These are phyloP conservation scores for Homarus gammarus DNA, from an alignment of 2,888 invertebrate genomes.

Conservation along the genomic window DNA sequence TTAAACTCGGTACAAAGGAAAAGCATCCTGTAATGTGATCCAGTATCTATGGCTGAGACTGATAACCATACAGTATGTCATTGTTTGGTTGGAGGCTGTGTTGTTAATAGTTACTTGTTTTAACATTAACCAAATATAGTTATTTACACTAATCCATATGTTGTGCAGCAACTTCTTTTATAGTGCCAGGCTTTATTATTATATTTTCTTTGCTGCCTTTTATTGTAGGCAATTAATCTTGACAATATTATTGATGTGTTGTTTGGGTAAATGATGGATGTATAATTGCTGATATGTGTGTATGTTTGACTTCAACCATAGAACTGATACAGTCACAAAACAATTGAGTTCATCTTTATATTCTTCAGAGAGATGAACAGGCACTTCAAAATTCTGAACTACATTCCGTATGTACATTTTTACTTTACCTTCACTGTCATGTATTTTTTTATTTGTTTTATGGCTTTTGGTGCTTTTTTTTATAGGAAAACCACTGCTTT, in stretches of 20 bases:
- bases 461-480: neutral
- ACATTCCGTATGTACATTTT: conserved; percentile 5
- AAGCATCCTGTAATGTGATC: no score
- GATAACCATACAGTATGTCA: no score
- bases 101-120: no score
- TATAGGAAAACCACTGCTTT: no score
- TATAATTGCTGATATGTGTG: neutral
- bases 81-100: no score
- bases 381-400: neutral
- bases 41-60: no score
- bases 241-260: neutral
- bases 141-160: no score
- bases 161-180: no score
- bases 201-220: no score
- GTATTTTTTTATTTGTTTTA: neutral
- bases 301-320: neutral
- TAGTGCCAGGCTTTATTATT: no score
- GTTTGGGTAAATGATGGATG: neutral
- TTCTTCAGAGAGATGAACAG: conserved; percentile 2
- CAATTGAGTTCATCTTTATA: neutral
- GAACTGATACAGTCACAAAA: neutral
- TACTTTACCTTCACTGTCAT: neutral
- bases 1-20: no score
- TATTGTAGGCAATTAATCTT: neutral
- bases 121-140: no score